phyloP scores from a whole-genome alignment of 2,888 invertebrate species.

The Lucinisca nassula region DNA sequence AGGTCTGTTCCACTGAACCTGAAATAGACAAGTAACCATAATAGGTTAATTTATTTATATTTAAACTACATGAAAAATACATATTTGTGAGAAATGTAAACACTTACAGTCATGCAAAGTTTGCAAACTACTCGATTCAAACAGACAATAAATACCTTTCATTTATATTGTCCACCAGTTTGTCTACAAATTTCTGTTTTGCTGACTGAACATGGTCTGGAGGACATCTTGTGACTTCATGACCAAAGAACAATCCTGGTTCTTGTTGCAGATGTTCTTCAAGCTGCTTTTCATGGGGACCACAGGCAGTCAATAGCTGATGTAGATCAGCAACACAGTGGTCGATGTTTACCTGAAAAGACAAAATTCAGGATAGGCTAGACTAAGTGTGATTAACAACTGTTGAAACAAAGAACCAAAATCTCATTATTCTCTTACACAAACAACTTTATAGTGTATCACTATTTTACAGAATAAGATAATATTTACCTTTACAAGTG shows the following conservation, averaged over 20 bases:
- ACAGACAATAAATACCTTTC: background rate
- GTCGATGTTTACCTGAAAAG: background rate
- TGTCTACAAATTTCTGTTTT: constrained; percentile 3
- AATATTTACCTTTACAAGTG: background rate
- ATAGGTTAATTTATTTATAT: too few relatives aligned
- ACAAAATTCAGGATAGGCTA: too few relatives aligned
- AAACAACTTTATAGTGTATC: background rate
- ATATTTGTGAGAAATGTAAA: too few relatives aligned
- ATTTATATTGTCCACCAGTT: constrained; percentile 9
- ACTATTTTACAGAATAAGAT: too few relatives aligned
- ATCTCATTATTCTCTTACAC: too few relatives aligned
- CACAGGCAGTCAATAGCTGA: background rate
- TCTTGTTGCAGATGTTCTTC: constrained; percentile 5
- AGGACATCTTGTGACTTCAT: constrained; percentile 5
- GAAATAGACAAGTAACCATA: too few relatives aligned
- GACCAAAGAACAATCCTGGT: background rate
- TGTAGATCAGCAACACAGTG: background rate
- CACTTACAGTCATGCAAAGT: too few relatives aligned
- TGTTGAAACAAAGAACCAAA: too few relatives aligned
- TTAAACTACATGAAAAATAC: too few relatives aligned
- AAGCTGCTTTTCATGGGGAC: constrained; percentile 12
- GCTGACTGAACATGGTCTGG: background rate
- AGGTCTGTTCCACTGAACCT: constrained; percentile 50
- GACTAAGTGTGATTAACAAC: too few relatives aligned
- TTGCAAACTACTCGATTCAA: too few relatives aligned